Evolutionary conservation across 2,888 invertebrate genomes (phyloP), one percentile per base, ranked within the genome.

Genomic region (Eumacrocentrus americanus): DNA sequence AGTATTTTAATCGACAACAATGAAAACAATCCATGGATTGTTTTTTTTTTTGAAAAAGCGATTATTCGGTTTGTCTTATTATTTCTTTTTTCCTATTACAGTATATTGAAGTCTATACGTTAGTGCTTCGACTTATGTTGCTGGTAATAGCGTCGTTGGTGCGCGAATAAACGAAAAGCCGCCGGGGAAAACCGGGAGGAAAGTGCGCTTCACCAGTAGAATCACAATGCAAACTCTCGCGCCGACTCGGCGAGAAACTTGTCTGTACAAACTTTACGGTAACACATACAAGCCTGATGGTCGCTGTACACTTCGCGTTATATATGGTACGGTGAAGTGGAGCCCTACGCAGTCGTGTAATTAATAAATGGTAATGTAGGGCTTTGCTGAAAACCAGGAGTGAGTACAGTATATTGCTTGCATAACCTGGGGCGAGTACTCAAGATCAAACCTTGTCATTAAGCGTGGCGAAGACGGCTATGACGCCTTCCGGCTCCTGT

Each of bases 351-450:
- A 20, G 48, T 58, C 58, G 55, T 64, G 60, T 64, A 60, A 64
- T 66, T 60, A 62, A 66, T 66, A 64, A 60, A 66, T 64, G 58
- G 66, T 58, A 62, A 64, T 66, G 59, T 62, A 61, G 59, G 61
- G 54, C 54, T 64, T 62, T 50, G 52, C 58, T 29, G 53, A 53
- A 52, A 62, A 58, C 60, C 58, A 58, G 48, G 53, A 57, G 52
- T 50, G 55, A 53, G 64, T 11, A 34, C 60, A 64, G 29, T 29
- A 29, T 29, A 29, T 29, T 61, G 65, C 61, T 63, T 65, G 58
- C 61, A 63, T 61, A 65, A 63, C 63, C 63, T 40, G 35, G 12
- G 25, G 58, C 58, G 23, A 54, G 47, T n/a, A 46, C 23, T 47
- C 55, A 38, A 60, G 60, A 64, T 64, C 64, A 64, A 62, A 60